These are phyloP conservation scores for Chamaea fasciata DNA, from an alignment of 2,113 vertebrate genomes.

Conservation along the genomic window DNA sequence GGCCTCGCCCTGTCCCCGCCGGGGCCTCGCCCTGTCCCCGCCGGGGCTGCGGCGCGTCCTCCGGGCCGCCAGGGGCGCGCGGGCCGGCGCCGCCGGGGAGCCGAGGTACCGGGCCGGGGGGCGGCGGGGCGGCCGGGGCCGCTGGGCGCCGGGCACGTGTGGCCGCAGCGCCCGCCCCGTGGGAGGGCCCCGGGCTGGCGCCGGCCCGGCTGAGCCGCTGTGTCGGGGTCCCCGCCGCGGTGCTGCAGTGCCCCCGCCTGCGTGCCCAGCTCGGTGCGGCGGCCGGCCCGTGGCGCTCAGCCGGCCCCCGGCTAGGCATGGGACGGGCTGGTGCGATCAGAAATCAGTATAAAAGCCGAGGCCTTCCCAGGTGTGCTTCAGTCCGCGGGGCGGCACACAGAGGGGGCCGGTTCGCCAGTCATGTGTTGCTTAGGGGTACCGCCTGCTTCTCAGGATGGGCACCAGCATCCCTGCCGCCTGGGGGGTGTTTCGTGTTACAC, in stretches of 20 bases:
- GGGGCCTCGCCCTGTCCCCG: no score
- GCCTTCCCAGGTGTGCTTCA: background rate
- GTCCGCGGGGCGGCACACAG: accelerated
- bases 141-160: no score
- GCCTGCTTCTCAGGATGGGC: background rate
- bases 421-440: accelerated
- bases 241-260: background rate
- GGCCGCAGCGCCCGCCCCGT: background rate
- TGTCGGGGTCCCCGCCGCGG: accelerated
- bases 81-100: no score
- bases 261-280: background rate
- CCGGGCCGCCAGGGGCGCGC: background rate
- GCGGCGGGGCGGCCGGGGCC: background rate
- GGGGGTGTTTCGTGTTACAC: background rate
- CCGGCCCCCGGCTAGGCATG: background rate
- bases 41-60: background rate
- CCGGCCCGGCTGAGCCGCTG: accelerated
- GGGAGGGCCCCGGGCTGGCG: accelerated
- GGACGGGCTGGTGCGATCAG: background rate
- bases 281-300: background rate
- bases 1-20: no score
- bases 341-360: accelerated
- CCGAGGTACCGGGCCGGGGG: background rate
- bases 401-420: no score
- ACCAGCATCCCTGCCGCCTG: accelerated